Percentiles rank a stretch among this genome's conserved stretches.
Evolutionary conservation across 53 echinoderm and acorn worm genomes (phyloP).

Genomic region (Stichopus horrens): DNA sequence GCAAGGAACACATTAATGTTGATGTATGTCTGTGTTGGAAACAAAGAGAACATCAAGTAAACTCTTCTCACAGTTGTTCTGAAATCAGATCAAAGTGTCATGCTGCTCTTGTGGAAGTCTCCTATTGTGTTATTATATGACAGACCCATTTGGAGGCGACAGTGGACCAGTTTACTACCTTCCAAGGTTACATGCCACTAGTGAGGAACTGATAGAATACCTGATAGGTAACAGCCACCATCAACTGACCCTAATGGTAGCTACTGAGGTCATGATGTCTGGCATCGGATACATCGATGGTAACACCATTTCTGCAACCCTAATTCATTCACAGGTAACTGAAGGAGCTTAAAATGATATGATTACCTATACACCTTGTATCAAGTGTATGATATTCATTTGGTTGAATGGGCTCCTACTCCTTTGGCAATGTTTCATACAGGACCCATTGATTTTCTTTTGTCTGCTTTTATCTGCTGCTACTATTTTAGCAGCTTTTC

Average conservation of each 20-base stretch:
- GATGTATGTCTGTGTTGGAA: too few relatives aligned
- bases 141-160: background rate
- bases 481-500: too few relatives aligned
- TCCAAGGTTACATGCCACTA: background rate
- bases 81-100: too few relatives aligned
- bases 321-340: background rate
- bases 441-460: too few relatives aligned
- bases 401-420: too few relatives aligned
- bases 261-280: conserved; percentile 14
- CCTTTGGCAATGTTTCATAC: too few relatives aligned
- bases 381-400: too few relatives aligned
- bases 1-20: too few relatives aligned
- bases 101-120: too few relatives aligned
- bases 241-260: conserved; percentile 13
- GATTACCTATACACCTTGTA: background rate
- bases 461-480: too few relatives aligned
- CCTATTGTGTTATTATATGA: background rate
- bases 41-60: too few relatives aligned
- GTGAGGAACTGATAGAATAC: conserved; percentile 31
- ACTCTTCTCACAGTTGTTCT: too few relatives aligned
- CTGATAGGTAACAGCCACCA: conserved; percentile 34
- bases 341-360: background rate
- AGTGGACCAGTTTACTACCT: background rate
- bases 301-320: background rate
- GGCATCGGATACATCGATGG: conserved; percentile 16